A percentile compares a stretch with the other conserved stretches of the same genome.
These are phyloP conservation scores for Amiota mariae DNA, from an alignment of 2,888 invertebrate species.

Conservation along the genomic window DNA sequence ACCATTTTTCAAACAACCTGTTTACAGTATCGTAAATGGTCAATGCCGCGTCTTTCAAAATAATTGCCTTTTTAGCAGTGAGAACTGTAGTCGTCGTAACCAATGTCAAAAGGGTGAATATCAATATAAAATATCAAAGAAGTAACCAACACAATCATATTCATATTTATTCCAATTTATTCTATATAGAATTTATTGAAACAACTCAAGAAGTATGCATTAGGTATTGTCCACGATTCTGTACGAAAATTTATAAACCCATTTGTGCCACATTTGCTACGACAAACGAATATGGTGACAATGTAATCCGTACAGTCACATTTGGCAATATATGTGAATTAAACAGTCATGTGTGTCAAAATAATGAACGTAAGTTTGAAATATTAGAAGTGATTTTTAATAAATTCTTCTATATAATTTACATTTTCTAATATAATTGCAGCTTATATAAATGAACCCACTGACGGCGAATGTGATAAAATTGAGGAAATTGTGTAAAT, in stretches of 20 bases:
- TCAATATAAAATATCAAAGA: not conserved
- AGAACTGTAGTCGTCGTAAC: not conserved
- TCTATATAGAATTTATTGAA: not conserved
- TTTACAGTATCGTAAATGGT: not conserved
- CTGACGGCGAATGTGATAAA: not conserved
- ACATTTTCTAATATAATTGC: not conserved
- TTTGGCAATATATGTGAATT: not conserved
- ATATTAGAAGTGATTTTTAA: not conserved
- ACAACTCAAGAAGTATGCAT: not conserved
- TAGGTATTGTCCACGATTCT: not conserved
- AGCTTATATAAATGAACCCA: not conserved
- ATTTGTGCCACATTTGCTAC: not conserved
- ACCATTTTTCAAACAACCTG: not conserved
- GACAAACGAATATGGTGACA: not conserved
- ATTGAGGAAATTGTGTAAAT: not conserved
- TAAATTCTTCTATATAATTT: not conserved
- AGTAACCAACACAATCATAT: not conserved
- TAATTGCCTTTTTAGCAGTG: not conserved
- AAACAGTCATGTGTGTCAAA: not conserved
- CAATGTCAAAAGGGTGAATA: not conserved
- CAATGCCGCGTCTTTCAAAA: not conserved
- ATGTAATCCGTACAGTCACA: not conserved
- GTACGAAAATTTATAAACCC: not conserved
- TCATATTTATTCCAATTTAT: not conserved
- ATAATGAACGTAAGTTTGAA: not conserved